A percentile compares a stretch with the other conserved stretches of the same genome.
phyloP scores from a whole-genome alignment of 1,140 invertebrate genomes.

The Euura saliciscinereae region DNA sequence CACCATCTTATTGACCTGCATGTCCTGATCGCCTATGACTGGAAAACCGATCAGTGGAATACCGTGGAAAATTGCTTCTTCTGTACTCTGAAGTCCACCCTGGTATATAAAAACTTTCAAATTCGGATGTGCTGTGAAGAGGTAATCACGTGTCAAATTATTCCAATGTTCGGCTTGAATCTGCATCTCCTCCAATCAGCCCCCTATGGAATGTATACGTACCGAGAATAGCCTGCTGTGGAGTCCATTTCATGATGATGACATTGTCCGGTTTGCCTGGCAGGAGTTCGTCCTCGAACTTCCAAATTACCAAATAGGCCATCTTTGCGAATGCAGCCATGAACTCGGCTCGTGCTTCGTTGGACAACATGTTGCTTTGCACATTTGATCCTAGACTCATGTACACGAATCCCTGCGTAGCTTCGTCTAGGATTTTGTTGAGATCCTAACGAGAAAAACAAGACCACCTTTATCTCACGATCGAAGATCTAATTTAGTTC shows the following conservation, averaged over 20 bases:
- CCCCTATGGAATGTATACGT: conserved; percentile 29
- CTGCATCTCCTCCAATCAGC: conserved; percentile 15
- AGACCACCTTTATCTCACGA: too few species aligned
- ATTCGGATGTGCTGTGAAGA: conserved; percentile 56
- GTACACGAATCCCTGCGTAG: conserved; percentile 64
- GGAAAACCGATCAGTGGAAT: conserved; percentile 63
- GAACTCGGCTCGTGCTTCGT: conserved; percentile 37
- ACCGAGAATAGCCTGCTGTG: conserved; percentile 72
- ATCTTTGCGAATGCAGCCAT: conserved; percentile 49
- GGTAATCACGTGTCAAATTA: conserved; percentile 26
- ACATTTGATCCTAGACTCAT: conserved; percentile 67
- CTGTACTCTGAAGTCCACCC: conserved; percentile 63
- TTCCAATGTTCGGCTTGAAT: background rate
- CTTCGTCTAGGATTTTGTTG: conserved; percentile 58
- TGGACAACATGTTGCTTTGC: conserved; percentile 59
- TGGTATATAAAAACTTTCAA: conserved; percentile 64
- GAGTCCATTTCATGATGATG: conserved; percentile 69
- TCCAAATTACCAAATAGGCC: conserved; percentile 69
- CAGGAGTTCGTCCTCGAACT: conserved; percentile 59
- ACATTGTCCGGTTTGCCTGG: conserved; percentile 63
- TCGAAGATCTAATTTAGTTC: too few species aligned
- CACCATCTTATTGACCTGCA: too few species aligned
- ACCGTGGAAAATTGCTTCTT: conserved; percentile 62
- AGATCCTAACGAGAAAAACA: conserved; percentile 51
- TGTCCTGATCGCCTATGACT: conserved; percentile 58